A percentile compares a stretch with the other conserved stretches of the same genome.
phyloP scores from a whole-genome alignment of 64 coral and sea anemone genomes.

The Montipora capricornis region DNA sequence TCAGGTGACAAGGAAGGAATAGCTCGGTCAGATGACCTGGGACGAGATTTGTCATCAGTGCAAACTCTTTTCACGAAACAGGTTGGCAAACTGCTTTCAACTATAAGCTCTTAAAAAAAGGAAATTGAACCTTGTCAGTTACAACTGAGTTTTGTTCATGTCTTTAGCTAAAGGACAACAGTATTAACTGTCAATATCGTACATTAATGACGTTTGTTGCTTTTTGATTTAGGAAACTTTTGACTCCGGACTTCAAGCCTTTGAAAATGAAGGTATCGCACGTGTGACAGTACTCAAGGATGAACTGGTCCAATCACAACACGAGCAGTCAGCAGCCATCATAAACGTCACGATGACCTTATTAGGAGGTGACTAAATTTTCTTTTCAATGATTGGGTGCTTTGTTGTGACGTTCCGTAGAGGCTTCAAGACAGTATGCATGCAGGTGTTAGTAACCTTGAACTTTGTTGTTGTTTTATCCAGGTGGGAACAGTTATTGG shows the following conservation, averaged over 20 bases:
- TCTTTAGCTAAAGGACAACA: no score
- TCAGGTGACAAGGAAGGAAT: conserved; percentile 93
- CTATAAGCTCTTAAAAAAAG: no score
- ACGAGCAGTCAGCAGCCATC: conserved; percentile 95
- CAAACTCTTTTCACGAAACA: conserved; percentile 98
- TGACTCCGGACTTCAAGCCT: conserved; percentile 92
- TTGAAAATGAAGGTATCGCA: conserved; percentile 95
- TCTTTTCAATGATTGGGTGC: neutral
- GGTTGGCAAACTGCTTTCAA: conserved; percentile 7
- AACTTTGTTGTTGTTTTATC: neutral
- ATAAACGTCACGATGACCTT: conserved; percentile 98
- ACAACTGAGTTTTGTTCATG: no score
- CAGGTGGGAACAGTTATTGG: conserved; percentile 91
- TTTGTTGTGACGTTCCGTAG: neutral
- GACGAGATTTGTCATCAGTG: conserved; percentile 96
- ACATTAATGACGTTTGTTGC: neutral
- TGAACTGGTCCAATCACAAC: conserved; percentile 89
- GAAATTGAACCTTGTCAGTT: no score
- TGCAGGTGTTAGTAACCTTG: neutral
- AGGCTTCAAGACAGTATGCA: no score
- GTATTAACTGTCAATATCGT: neutral
- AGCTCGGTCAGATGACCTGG: conserved; percentile 91
- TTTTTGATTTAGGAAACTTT: conserved; percentile 81
- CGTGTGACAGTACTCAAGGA: conserved; percentile 95
- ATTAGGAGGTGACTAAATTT: conserved; percentile 73